These are phyloP conservation scores for Limnephilus rhombicus DNA, from an alignment of 2,888 invertebrate species.

Conservation along the genomic window DNA sequence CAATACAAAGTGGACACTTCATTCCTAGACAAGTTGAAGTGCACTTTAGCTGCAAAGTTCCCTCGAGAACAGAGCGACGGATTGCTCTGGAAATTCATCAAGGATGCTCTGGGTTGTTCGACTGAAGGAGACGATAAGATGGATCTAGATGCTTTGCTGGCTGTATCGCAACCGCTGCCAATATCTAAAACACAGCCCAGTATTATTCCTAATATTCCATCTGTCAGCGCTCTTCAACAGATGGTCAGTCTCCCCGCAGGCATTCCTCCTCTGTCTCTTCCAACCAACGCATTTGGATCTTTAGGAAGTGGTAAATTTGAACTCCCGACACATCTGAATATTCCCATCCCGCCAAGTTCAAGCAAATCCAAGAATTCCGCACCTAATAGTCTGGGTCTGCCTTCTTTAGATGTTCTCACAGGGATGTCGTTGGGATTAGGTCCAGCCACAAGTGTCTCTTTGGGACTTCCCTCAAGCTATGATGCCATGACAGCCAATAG, in stretches of 20 bases:
- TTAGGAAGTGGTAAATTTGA: constrained; percentile 78
- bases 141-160: constrained; percentile 78
- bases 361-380: constrained; percentile 79
- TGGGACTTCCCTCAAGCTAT: constrained; percentile 73
- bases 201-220: constrained; percentile 75
- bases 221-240: constrained; percentile 76
- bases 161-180: constrained; percentile 78
- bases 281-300: constrained; percentile 72
- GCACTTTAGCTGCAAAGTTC: constrained; percentile 88
- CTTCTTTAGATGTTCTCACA: constrained; percentile 76
- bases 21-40: constrained; percentile 91
- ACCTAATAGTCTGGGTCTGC: constrained; percentile 65
- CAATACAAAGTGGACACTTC: constrained; percentile 85
- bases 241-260: constrained; percentile 77
- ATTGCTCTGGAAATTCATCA: constrained; percentile 87
- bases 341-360: constrained; percentile 79
- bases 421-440: constrained; percentile 77
- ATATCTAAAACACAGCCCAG: constrained; percentile 73
- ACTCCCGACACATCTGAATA: constrained; percentile 77
- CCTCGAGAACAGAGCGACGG: constrained; percentile 89
- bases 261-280: constrained; percentile 75
- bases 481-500: constrained; percentile 76
- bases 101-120: constrained; percentile 84
- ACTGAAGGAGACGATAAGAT: constrained; percentile 84
- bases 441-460: constrained; percentile 72